A percentile compares a stretch with the other conserved stretches of the same genome.
Conservation (phyloP, 2,797 vertebrate species). For the Arrhamphus sclerolepis region DNA sequence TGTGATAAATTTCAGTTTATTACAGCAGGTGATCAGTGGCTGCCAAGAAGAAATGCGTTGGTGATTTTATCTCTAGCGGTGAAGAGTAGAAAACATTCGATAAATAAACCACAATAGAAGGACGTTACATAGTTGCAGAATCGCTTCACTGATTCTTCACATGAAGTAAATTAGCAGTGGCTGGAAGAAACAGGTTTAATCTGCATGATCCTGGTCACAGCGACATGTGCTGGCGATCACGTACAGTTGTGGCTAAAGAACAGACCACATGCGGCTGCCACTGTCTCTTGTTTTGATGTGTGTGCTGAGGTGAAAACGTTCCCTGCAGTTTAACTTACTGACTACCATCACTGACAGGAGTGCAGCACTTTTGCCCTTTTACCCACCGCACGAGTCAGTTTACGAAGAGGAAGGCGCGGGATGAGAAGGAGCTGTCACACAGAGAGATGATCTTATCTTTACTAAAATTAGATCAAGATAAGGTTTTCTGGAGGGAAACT, state of each 20-base stretch:
- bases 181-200: conserved; percentile 66
- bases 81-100: no score
- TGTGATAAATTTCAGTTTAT: no score
- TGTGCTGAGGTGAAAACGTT: conserved; percentile 69
- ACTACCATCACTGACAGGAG: conserved; percentile 61
- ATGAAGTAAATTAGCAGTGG: conserved; percentile 47
- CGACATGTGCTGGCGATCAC: conserved; percentile 69
- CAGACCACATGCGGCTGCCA: conserved; percentile 80
- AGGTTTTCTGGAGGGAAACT: conserved; percentile 55
- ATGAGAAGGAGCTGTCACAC: conserved; percentile 67
- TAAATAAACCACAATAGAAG: no score
- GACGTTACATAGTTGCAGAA: no score
- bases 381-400: conserved; percentile 57
- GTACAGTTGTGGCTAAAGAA: conserved; percentile 79
- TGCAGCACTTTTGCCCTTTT: conserved; percentile 68
- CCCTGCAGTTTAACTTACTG: conserved; percentile 76
- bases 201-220: conserved; percentile 77
- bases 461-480: conserved; percentile 71
- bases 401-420: conserved; percentile 45
- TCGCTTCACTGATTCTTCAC: no score
- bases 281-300: conserved; percentile 75
- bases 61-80: no score
- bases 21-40: no score
- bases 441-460: conserved; percentile 39
- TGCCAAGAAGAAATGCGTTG: no score